Base-by-base conservation (phyloP, 2,888 invertebrate genomes). In the Apamea epomidion region DNA sequence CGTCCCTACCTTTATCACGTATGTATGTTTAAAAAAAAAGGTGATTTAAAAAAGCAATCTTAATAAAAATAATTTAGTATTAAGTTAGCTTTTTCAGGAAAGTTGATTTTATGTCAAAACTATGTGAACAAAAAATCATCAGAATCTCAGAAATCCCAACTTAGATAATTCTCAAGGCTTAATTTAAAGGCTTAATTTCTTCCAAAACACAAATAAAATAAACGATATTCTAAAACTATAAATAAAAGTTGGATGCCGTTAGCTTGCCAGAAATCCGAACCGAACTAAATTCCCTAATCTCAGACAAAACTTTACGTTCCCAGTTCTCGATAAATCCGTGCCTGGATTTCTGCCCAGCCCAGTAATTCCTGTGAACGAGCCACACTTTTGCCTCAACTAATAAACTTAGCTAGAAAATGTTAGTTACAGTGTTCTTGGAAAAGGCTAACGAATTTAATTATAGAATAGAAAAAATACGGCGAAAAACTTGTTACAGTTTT, bases 261-360 rank as follows among this genome's bases (percentile, higher is more conserved):
- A 51, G 25, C 51, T 45, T 60, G 73, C 74, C 65, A 81, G 74
- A 65, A 81, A 71, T 29, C 16, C 70, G 21, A 83, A 71, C 32
- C 18, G 14, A 84, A 79, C 81, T 83, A 85, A 85, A 79, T 84
- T 65, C 69, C 73, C 86, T 86, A 88, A 88, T 82, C 79, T 80
- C 2, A 70, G 68, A 73, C 81, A 21, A 45, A 77, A 80, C 62
- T 80, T 88, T 83, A 88, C 74, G 67, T 74, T 6, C 12, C 29
- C 10, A 78, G 14, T 74, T 76, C 72, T 69, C 85, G 48, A 85
- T 90, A 90, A 88, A 90, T 88, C 64, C 54, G 12, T 85, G 84
- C 70, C 85, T 88, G 84, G 85, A 90, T 87, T 88, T 84, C 73
- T 85, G 90, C 84, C 87, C 70, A 84, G 65, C 32, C 67, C 71